Percentiles rank a stretch among this genome's conserved stretches.
Conservation (phyloP, 2,888 invertebrate species). For the Synergus gifuensis region DNA sequence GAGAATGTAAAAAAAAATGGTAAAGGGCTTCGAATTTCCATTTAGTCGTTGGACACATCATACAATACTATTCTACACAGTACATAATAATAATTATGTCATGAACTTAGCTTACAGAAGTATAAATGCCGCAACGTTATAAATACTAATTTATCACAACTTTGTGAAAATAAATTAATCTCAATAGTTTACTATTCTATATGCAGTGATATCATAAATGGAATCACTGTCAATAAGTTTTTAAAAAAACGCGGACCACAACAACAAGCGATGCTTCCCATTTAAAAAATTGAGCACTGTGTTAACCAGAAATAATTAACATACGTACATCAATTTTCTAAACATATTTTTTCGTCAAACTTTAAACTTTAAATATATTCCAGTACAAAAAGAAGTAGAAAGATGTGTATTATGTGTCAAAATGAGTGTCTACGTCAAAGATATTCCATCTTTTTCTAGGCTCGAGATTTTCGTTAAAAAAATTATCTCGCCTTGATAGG, state of each 20-base stretch:
- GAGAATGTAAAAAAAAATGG: not conserved
- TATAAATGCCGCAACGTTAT: slow-evolving; percentile 42
- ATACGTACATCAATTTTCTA: not conserved
- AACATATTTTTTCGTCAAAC: not conserved
- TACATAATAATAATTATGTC: not conserved
- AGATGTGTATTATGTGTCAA: too few species aligned
- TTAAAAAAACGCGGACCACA: not conserved
- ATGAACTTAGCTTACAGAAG: not conserved
- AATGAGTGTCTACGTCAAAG: too few species aligned
- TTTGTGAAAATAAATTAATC: slow-evolving; percentile 58
- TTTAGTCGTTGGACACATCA: not conserved
- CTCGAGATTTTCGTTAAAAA: not conserved
- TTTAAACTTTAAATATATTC: too few species aligned
- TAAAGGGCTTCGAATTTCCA: not conserved
- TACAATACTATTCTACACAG: not conserved
- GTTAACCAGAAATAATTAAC: not conserved
- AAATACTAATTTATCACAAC: slow-evolving; percentile 68
- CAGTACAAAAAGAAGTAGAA: too few species aligned
- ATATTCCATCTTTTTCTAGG: not conserved
- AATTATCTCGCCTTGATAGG: not conserved
- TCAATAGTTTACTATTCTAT: not conserved
- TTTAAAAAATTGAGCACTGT: not conserved
- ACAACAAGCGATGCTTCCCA: not conserved
- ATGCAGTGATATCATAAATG: not conserved
- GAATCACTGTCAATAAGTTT: not conserved